phyloP scores from a whole-genome alignment of 2,113 vertebrate species.

The Rhineura floridana region DNA sequence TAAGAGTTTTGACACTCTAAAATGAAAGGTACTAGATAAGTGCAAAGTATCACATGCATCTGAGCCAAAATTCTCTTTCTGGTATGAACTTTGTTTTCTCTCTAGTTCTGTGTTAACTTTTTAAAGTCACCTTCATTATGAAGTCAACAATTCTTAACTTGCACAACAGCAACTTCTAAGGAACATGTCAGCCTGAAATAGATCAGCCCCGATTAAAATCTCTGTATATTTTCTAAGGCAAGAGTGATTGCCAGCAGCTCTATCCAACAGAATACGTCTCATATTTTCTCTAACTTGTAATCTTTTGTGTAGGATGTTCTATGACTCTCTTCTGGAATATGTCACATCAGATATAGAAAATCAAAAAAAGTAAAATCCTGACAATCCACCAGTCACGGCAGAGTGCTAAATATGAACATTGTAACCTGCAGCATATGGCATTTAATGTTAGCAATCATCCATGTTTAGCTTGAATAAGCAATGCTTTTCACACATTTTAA shows the following conservation, averaged over 20 bases:
- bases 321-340: conserved; percentile 8
- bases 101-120: neutral
- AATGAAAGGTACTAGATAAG: conserved; percentile 13
- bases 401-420: conserved; percentile 44
- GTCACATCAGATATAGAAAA: conserved; percentile 15
- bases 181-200: neutral
- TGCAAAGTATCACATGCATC: neutral
- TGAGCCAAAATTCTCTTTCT: neutral
- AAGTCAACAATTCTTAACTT: neutral
- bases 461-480: conserved; percentile 19
- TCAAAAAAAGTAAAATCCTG: neutral
- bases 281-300: neutral
- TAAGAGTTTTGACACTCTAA: conserved; percentile 39
- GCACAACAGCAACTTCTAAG: neutral
- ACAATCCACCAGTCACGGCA: neutral
- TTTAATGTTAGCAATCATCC: conserved; percentile 40
- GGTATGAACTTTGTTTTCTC: neutral
- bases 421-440: conserved; percentile 48
- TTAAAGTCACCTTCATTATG: conserved; percentile 20
- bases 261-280: conserved; percentile 16
- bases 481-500: conserved; percentile 31
- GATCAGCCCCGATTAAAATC: neutral
- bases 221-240: neutral
- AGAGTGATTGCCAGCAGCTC: conserved; percentile 28
- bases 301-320: neutral